These are phyloP conservation scores for Balanococcus diminutus DNA, from an alignment of 2,888 invertebrate species.

Conservation along the genomic window DNA sequence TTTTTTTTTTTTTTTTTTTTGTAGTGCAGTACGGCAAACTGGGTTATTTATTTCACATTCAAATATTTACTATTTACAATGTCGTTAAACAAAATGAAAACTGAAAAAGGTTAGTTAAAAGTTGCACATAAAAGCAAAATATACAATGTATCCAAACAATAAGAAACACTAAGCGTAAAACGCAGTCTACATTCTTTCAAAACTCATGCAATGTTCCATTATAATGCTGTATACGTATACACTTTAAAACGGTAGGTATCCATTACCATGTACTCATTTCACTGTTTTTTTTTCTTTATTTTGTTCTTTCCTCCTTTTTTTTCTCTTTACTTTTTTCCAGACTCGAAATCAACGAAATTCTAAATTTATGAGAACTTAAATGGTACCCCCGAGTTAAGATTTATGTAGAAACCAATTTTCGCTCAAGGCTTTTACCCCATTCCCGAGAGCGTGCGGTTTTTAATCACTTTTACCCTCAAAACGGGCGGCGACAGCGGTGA, in stretches of 20 bases:
- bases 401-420: slow-evolving; percentile 17
- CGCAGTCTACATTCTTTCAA: slow-evolving; percentile 12
- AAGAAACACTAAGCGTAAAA: slow-evolving; percentile 40
- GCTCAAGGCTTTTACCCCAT: slow-evolving; percentile 8
- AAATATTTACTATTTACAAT: slow-evolving; percentile 40
- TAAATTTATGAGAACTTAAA: slow-evolving; percentile 22
- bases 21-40: neutral
- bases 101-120: slow-evolving; percentile 42
- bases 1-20: too few species aligned
- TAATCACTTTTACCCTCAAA: slow-evolving; percentile 8
- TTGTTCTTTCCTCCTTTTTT: neutral
- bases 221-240: slow-evolving; percentile 1
- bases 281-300: neutral
- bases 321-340: neutral
- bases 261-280: slow-evolving; percentile 36
- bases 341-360: slow-evolving; percentile 1
- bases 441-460: neutral
- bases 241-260: slow-evolving; percentile 34
- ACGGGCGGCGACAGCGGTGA: neutral
- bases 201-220: slow-evolving; percentile 29
- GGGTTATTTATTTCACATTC: slow-evolving; percentile 23
- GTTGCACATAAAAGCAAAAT: slow-evolving; percentile 36
- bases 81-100: slow-evolving; percentile 33
- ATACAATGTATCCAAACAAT: slow-evolving; percentile 29
- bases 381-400: slow-evolving; percentile 15